A percentile compares a stretch with the other conserved stretches of the same genome.
These are phyloP conservation scores for Drosophila dunni DNA, from an alignment of 1,140 invertebrate genomes.

Conservation along the genomic window DNA sequence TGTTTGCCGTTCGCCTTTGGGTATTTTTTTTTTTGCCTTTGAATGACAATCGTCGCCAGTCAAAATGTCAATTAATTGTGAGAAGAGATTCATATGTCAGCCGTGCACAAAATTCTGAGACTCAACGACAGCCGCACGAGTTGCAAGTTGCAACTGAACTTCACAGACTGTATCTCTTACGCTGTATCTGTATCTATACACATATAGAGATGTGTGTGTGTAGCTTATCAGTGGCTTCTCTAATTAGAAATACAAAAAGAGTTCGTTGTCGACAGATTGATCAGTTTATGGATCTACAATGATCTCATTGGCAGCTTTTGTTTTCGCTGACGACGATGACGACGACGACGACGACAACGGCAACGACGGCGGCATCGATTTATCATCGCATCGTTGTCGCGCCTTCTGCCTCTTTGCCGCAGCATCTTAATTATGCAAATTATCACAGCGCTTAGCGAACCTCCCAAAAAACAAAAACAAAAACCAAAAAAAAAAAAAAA, in stretches of 20 bases:
- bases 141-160: neutral
- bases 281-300: conserved; percentile 23
- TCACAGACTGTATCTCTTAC: conserved; percentile 1
- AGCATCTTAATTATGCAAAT: conserved; percentile 80
- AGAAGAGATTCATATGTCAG: conserved; percentile 73
- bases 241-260: conserved; percentile 54
- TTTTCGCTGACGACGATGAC: conserved; percentile 10
- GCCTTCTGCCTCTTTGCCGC: conserved; percentile 28
- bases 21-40: conserved; percentile 54
- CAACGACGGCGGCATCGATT: conserved; percentile 54
- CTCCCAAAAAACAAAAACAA: neutral
- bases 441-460: conserved; percentile 36
- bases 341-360: neutral
- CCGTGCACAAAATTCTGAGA: conserved; percentile 10
- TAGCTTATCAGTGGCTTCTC: conserved; percentile 30
- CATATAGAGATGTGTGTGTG: neutral
- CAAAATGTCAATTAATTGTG: conserved; percentile 81
- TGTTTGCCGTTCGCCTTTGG: conserved; percentile 16
- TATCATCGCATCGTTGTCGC: conserved; percentile 71
- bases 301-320: conserved; percentile 46
- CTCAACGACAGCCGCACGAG: conserved; percentile 36
- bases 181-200: conserved; percentile 24
- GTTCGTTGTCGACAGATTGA: neutral
- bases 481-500: conserved; percentile 17
- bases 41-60: conserved; percentile 77